These are phyloP conservation scores for Urechis unicinctus DNA, from an alignment of 2,888 invertebrate species.

Conservation along the genomic window DNA sequence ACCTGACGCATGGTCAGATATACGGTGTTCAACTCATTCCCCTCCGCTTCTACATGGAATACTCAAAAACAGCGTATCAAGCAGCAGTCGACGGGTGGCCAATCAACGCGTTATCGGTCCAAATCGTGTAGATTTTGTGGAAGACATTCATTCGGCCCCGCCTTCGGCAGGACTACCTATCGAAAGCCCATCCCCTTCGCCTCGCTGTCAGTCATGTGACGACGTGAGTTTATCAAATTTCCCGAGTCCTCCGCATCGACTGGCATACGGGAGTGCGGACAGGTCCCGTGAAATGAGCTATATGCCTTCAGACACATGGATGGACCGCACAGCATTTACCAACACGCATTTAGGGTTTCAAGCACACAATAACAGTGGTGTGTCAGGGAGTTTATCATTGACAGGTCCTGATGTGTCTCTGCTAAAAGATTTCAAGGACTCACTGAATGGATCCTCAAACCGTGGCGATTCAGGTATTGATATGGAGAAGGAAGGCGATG, in stretches of 20 bases:
- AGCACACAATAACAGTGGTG: neutral
- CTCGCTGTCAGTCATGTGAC: neutral
- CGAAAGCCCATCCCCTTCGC: neutral
- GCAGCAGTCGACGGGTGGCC: neutral
- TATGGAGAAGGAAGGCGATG: neutral
- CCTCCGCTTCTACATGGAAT: too few relatives aligned
- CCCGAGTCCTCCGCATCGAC: neutral
- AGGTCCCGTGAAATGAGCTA: neutral
- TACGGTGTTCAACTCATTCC: neutral
- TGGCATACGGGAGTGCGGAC: neutral
- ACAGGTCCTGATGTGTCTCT: neutral
- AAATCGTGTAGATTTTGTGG: neutral
- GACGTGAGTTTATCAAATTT: neutral
- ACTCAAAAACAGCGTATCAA: too few relatives aligned
- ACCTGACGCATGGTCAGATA: neutral
- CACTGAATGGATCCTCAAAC: neutral
- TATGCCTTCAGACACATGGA: too few relatives aligned
- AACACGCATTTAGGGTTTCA: too few relatives aligned
- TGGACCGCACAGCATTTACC: too few relatives aligned
- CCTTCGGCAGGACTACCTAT: neutral
- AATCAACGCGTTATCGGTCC: neutral
- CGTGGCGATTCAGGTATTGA: neutral
- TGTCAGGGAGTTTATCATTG: neutral
- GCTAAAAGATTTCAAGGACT: neutral
- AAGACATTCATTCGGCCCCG: neutral